Conservation (phyloP, 2,113 vertebrate genomes). For the Sphaerodactylus townsendi region DNA sequence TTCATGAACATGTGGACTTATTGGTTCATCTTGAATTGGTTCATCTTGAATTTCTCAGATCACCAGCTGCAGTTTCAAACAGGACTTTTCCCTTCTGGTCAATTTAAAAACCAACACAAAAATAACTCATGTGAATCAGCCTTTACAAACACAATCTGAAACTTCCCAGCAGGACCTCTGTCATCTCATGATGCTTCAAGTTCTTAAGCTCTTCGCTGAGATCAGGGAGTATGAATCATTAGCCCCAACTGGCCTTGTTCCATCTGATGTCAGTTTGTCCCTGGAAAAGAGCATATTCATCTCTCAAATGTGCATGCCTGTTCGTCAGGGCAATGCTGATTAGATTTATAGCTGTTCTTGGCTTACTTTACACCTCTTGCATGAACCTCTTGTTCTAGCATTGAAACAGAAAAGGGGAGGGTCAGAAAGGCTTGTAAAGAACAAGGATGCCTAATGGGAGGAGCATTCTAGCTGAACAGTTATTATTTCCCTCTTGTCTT, state of each 20-base stretch:
- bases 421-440: slow-evolving; percentile 23
- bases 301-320: slow-evolving; percentile 65
- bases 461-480: background rate
- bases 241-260: slow-evolving; percentile 40
- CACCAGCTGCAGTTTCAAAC: background rate
- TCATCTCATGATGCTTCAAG: background rate
- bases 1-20: background rate
- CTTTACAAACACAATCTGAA: too few relatives aligned
- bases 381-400: slow-evolving; percentile 42
- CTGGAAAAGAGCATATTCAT: slow-evolving; percentile 50
- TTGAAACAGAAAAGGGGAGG: slow-evolving; percentile 25
- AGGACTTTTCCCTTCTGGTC: background rate
- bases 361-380: slow-evolving; percentile 9
- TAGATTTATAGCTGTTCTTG: slow-evolving; percentile 57
- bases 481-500: background rate
- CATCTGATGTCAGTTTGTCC: slow-evolving; percentile 61
- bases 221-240: slow-evolving; percentile 33
- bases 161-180: too few relatives aligned
- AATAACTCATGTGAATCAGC: too few relatives aligned
- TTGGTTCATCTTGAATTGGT: background rate
- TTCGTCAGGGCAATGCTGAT: slow-evolving; percentile 50
- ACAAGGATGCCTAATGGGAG: slow-evolving; percentile 1
- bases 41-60: background rate
- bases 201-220: slow-evolving; percentile 12
- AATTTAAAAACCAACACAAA: background rate